A percentile compares a stretch with the other conserved stretches of the same genome.
phyloP scores from a whole-genome alignment of 2,113 vertebrate species.

The Sinocyclocheilus anophthalmus region DNA sequence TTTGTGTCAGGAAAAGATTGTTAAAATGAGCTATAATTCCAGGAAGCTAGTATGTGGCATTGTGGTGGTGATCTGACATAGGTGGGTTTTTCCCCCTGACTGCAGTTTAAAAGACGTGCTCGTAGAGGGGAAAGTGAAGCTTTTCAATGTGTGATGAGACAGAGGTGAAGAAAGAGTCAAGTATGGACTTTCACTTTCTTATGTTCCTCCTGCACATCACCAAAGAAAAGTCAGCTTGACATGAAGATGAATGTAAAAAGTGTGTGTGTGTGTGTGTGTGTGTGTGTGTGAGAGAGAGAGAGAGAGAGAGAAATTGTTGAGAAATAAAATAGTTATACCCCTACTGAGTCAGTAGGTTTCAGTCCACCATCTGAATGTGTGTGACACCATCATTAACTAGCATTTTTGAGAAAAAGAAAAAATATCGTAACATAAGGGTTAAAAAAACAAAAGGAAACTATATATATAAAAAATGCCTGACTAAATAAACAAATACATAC shows the following conservation, averaged over 20 bases:
- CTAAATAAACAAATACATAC: too few species aligned
- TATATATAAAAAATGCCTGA: too few species aligned
- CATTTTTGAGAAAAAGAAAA: too few species aligned
- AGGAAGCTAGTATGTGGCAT: not conserved
- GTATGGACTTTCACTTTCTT: not conserved
- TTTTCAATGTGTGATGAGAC: not conserved
- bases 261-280: not conserved
- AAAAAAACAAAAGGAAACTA: too few species aligned
- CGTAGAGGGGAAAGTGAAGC: not conserved
- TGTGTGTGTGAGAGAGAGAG: too few species aligned
- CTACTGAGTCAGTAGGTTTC: too few species aligned
- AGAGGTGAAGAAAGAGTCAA: not conserved
- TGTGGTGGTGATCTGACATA: not conserved
- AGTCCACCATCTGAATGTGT: too few species aligned
- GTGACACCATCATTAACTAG: too few species aligned
- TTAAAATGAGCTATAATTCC: conserved; percentile 1
- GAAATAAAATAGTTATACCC: too few species aligned
- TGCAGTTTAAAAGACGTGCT: not conserved
- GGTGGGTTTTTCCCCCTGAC: not conserved
- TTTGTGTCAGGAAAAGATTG: conserved; percentile 7
- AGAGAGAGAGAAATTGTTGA: too few species aligned
- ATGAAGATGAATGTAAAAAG: not conserved
- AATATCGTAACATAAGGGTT: too few species aligned
- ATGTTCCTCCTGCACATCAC: not conserved
- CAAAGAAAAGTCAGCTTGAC: not conserved